Base-by-base conservation (phyloP, 2,888 invertebrate species). In the Aphrophora alni region DNA sequence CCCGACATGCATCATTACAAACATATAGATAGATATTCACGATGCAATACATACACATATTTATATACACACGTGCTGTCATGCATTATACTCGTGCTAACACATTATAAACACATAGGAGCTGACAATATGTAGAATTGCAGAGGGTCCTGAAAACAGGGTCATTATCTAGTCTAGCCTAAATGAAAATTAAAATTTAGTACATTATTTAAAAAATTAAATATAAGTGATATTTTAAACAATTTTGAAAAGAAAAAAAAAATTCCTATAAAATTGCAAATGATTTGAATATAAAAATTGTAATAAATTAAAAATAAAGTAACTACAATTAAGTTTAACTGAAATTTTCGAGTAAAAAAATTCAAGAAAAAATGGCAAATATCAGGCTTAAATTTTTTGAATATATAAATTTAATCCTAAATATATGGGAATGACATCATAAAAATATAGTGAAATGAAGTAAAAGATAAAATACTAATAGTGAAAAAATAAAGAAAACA, bases 21-120 rank as follows among this genome's bases (percentile, higher is more conserved):
- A n/a, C n/a, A n/a, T n/a, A 81, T 38, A 80, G 77, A 80, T n/a
- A 70, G 69, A 68, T 27, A 68, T 68, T 38, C 81, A 81, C 75
- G 75, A 81, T 81, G 81, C 81, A 81, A 69, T 78, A 81, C 78
- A 71, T 78, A 81, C 81, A 81, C 51, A n/a, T n/a, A 81, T 71
- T 72, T 33, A 44, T 59, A 44, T 70, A 76, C 71, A 70, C 77
- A 74, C 81, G 78, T 81, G 81, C 81, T 28, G 76, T 75, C 81
- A 77, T 81, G 81, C 77, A 78, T 70, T 78, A 81, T 28, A 73
- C 77, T 69, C 44, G 44, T 44, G 44, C 44, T 44, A 44, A 44
- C 44, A 44, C 44, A 44, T 44, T 44, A 14, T 44, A 75, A 38
- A 73, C 71, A 78, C 78, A 78, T 51, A 73, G 78, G 78, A 78